Conservation (phyloP, 2,888 invertebrate genomes). For the Meta bourneti region DNA sequence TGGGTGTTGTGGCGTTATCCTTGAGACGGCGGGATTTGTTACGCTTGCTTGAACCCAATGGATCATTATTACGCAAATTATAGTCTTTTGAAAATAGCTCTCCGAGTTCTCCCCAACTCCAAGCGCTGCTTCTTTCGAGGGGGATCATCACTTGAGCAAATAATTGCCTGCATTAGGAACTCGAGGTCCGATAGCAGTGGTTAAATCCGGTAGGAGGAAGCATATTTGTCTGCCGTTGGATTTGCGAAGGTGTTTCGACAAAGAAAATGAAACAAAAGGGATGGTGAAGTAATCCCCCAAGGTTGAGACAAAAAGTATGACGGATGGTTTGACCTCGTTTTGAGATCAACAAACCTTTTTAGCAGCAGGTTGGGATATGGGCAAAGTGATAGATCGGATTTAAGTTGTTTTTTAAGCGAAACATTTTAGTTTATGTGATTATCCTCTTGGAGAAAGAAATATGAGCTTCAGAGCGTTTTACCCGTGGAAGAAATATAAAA, state of each 20-base stretch:
- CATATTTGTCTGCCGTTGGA: background rate
- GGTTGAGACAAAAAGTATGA: background rate
- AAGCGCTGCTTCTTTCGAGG: background rate
- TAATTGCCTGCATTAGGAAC: background rate
- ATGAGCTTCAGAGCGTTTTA: no score
- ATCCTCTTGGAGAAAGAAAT: no score
- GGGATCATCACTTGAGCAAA: background rate
- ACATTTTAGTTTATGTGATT: no score
- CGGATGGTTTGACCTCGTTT: background rate
- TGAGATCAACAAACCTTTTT: background rate
- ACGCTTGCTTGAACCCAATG: background rate
- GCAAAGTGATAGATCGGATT: background rate
- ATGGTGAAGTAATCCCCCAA: background rate
- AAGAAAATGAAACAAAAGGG: background rate
- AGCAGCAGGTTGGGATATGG: background rate
- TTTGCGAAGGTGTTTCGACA: background rate
- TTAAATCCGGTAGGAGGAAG: background rate
- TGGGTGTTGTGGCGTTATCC: background rate
- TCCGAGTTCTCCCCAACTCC: background rate
- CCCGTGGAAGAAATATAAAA: no score
- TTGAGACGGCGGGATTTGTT: background rate
- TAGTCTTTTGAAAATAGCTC: background rate
- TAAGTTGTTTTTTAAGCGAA: background rate
- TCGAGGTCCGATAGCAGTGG: background rate
- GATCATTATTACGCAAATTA: background rate